These are phyloP conservation scores for Celastrina argiolus DNA, from an alignment of 2,888 invertebrate genomes.

Conservation along the genomic window DNA sequence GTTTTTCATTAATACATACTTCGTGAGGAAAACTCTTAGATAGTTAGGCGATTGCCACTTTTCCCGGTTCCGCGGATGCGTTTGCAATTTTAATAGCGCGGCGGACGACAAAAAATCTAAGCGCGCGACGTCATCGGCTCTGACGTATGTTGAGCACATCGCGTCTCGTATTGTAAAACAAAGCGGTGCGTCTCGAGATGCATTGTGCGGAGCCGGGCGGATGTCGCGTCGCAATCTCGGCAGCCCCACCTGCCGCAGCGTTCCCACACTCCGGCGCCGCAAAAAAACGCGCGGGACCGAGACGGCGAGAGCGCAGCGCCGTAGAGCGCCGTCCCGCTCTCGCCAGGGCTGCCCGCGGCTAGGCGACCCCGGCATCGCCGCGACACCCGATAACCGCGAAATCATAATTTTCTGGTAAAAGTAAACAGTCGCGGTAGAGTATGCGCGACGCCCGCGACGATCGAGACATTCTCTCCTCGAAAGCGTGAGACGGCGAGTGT, in stretches of 20 bases:
- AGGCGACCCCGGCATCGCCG: slow-evolving; percentile 44
- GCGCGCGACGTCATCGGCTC: slow-evolving; percentile 50
- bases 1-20: slow-evolving; percentile 32
- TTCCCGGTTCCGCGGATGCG: slow-evolving; percentile 32
- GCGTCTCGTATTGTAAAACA: slow-evolving; percentile 59
- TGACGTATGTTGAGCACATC: slow-evolving; percentile 65
- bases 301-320: slow-evolving; percentile 44
- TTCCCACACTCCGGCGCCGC: slow-evolving; percentile 78
- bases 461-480: slow-evolving; percentile 33
- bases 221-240: slow-evolving; percentile 77
- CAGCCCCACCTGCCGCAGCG: slow-evolving; percentile 75
- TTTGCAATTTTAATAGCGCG: slow-evolving; percentile 35
- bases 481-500: slow-evolving; percentile 28
- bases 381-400: slow-evolving; percentile 54
- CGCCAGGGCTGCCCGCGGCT: slow-evolving; percentile 56
- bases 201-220: slow-evolving; percentile 75
- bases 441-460: slow-evolving; percentile 40
- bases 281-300: slow-evolving; percentile 69
- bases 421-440: slow-evolving; percentile 43
- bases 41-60: slow-evolving; percentile 24
- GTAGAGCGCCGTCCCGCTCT: slow-evolving; percentile 57
- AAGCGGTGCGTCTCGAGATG: slow-evolving; percentile 56
- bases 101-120: slow-evolving; percentile 41
- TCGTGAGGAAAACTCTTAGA: background rate
- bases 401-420: slow-evolving; percentile 63